Base-by-base conservation (phyloP, 2,113 vertebrate genomes). In the Ceratotherium simum region DNA sequence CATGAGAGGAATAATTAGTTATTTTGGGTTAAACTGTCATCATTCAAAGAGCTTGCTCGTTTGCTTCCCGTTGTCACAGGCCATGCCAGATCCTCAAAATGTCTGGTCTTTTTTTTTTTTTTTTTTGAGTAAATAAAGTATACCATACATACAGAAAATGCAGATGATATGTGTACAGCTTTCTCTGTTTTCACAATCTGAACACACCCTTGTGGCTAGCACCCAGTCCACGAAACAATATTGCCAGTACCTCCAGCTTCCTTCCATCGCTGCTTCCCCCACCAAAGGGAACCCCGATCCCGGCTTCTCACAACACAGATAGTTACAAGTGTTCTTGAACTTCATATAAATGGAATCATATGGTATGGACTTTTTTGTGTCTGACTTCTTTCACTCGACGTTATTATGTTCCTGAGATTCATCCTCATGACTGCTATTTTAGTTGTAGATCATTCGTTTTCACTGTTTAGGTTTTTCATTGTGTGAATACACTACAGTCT, bases 251-350 rank as follows among this genome's bases (percentile, higher is more conserved):
- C 5, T 0, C 17, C 11, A 8, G 51, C 39, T 17, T 27, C 13
- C 48, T 20, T 56, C 46, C 62, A 0, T 69, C 51, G 3, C 3
- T 13, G 39, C 17, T 20, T 9, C 18, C 31, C 13, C 33, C 33
- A 7, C 42, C n/a, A 31, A 0, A 36, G 48, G 12, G 11, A 1
- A 6, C 67, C 25, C 1, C 0, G 20, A 4, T 17, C 39, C 69
- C 9, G 11, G 51, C 60, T 36, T 36, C 33, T 0, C 1, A 0
- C 73, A 29, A 9, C 1, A 3, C 2, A 11, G 33, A 31, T 25
- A 17, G 4, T 42, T 8, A 5, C 2, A 13, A 4, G 33, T 36
- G 60, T 17, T 20, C 78, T 29, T 36, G 39, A 25, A 25, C 36
- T 31, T 67, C 1, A 1, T 46, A 0, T 27, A 36, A 48, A 31